A percentile compares a stretch with the other conserved stretches of the same genome.
Evolutionary conservation across 2,113 vertebrate genomes (phyloP).

Genomic region (Lathamus discolor): DNA sequence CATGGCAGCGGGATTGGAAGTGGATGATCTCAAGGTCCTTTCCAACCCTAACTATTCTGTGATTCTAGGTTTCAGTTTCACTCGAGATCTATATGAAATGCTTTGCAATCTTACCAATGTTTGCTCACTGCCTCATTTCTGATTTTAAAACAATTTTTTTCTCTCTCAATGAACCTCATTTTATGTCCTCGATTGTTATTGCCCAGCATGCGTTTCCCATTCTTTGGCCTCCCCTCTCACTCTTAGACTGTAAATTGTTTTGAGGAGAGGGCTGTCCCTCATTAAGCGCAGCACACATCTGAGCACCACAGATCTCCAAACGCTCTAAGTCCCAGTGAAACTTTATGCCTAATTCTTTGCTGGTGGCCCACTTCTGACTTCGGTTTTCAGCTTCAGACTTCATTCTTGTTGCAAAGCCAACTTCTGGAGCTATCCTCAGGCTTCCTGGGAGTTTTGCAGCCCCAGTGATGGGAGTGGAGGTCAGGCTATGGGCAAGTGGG

Average conservation of each 20-base stretch:
- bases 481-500: not conserved
- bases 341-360: not conserved
- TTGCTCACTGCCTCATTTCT: not conserved
- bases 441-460: not conserved
- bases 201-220: not conserved
- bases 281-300: not conserved
- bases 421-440: not conserved
- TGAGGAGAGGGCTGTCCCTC: not conserved
- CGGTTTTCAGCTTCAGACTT: not conserved
- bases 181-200: not conserved
- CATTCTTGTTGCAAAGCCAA: not conserved
- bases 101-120: not conserved
- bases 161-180: not conserved
- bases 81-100: not conserved
- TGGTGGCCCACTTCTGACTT: constrained; percentile 8
- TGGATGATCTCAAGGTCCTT: not conserved
- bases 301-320: not conserved
- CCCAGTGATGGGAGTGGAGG: not conserved
- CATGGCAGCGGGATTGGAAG: not conserved
- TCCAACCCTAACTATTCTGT: not conserved
- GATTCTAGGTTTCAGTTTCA: not conserved
- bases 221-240: not conserved
- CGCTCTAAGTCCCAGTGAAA: not conserved
- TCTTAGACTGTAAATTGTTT: not conserved
- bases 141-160: not conserved